A percentile compares a stretch with the other conserved stretches of the same genome.
Evolutionary conservation across 1,140 invertebrate species (phyloP).

Genomic region (Zaprionus taronus): DNA sequence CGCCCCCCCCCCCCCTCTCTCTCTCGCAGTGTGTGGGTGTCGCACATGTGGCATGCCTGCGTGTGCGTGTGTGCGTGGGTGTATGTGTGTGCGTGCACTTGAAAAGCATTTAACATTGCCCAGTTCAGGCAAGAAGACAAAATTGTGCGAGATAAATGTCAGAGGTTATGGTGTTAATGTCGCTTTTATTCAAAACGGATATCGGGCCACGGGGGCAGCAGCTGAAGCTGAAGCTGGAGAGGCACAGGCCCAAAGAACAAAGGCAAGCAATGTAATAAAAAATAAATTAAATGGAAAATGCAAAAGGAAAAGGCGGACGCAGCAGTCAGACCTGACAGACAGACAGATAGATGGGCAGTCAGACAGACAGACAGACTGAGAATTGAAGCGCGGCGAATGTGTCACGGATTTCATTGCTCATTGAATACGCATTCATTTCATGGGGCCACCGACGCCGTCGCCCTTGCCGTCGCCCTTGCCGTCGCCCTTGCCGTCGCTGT

Average conservation of each 20-base stretch:
- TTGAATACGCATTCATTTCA: conserved; percentile 82
- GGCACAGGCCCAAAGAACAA: conserved; percentile 53
- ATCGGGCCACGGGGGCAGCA: conserved; percentile 43
- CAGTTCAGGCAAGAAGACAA: conserved; percentile 29
- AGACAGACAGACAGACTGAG: conserved; percentile 5
- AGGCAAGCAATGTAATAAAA: conserved; percentile 70
- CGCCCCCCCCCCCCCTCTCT: neutral
- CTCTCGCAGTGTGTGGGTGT: neutral
- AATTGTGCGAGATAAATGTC: conserved; percentile 66
- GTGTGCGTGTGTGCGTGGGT: conserved; percentile 29
- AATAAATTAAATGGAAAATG: conserved; percentile 83
- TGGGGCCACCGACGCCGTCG: conserved; percentile 40
- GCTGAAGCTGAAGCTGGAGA: neutral
- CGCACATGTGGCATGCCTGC: conserved; percentile 41
- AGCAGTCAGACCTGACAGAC: conserved; percentile 25
- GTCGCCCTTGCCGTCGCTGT: neutral
- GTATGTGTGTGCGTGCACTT: conserved; percentile 47
- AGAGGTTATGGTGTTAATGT: conserved; percentile 81
- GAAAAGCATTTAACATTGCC: conserved; percentile 62
- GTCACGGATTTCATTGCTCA: conserved; percentile 83
- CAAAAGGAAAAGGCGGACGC: conserved; percentile 43
- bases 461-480: neutral
- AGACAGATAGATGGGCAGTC: neutral
- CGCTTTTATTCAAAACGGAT: conserved; percentile 81
- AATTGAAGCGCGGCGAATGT: conserved; percentile 74